Conservation (phyloP, 35 echinoderm and acorn worm genomes). For the Chiridota heheva region DNA sequence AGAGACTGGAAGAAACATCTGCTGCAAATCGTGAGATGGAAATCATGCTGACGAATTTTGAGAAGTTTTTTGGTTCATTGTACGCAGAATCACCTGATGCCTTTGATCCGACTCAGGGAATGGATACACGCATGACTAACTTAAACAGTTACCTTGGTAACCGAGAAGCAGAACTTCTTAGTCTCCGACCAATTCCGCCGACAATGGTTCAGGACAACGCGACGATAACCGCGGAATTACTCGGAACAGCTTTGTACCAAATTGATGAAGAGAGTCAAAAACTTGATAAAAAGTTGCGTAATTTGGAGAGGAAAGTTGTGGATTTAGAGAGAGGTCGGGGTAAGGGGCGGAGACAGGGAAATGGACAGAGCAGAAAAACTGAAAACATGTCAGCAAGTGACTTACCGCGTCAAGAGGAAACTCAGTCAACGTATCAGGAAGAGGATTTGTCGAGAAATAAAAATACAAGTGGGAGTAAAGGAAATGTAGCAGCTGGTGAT, state of each 20-base stretch:
- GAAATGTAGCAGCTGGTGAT: no score
- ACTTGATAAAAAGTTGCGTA: slow-evolving; percentile 30
- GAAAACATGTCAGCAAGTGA: no score
- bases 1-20: no score
- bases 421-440: no score
- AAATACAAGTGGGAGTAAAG: no score
- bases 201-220: slow-evolving; percentile 32
- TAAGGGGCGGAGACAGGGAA: no score
- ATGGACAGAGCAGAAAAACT: no score
- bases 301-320: slow-evolving; percentile 16
- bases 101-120: slow-evolving; percentile 37
- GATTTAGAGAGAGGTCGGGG: background rate
- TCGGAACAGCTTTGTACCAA: slow-evolving; percentile 45
- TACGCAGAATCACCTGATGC: slow-evolving; percentile 72
- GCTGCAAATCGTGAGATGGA: slow-evolving; percentile 32
- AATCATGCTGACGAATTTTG: slow-evolving; percentile 63
- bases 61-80: slow-evolving; percentile 71
- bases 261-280: slow-evolving; percentile 35
- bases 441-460: no score
- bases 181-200: slow-evolving; percentile 51
- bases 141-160: slow-evolving; percentile 81
- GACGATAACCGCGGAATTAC: slow-evolving; percentile 52
- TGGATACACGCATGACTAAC: slow-evolving; percentile 56
- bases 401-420: no score
- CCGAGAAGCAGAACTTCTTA: slow-evolving; percentile 61